Percentiles rank a stretch among this genome's conserved stretches.
phyloP scores from a whole-genome alignment of 2,888 invertebrate genomes.

The Gortyna flavago region DNA sequence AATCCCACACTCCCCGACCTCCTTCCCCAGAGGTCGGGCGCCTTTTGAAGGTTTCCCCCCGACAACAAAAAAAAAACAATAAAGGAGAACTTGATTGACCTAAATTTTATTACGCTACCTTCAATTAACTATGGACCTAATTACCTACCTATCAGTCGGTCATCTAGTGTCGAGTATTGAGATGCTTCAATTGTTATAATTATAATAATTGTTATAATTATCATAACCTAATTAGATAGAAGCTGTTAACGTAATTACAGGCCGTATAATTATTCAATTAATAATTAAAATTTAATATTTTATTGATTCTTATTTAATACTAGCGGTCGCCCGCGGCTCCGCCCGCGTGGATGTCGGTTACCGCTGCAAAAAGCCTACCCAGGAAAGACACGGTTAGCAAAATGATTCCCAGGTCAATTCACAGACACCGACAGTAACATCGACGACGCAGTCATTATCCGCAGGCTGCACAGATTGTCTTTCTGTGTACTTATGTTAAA shows the following conservation, averaged over 20 bases:
- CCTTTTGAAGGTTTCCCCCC: too few relatives aligned
- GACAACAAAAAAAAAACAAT: neutral
- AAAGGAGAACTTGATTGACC: neutral
- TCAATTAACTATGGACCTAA: neutral
- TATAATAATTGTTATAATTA: constrained; percentile 26
- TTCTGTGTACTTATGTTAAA: too few relatives aligned
- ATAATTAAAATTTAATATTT: neutral
- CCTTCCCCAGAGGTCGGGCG: too few relatives aligned
- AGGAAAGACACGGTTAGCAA: too few relatives aligned
- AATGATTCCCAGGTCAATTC: too few relatives aligned
- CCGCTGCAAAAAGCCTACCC: too few relatives aligned
- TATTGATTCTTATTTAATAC: neutral
- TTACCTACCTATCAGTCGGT: neutral
- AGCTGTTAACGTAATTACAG: neutral
- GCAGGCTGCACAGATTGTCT: too few relatives aligned
- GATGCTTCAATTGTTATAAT: constrained; percentile 7
- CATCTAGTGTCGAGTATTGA: neutral
- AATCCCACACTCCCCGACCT: too few relatives aligned
- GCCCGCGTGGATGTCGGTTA: too few relatives aligned
- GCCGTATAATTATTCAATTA: neutral
- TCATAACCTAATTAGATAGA: neutral
- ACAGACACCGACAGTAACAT: too few relatives aligned
- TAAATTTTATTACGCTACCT: neutral
- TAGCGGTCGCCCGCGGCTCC: too few relatives aligned
- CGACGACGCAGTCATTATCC: too few relatives aligned